phyloP scores from a whole-genome alignment of 2,888 invertebrate genomes.

The Cosmia pyralina region DNA sequence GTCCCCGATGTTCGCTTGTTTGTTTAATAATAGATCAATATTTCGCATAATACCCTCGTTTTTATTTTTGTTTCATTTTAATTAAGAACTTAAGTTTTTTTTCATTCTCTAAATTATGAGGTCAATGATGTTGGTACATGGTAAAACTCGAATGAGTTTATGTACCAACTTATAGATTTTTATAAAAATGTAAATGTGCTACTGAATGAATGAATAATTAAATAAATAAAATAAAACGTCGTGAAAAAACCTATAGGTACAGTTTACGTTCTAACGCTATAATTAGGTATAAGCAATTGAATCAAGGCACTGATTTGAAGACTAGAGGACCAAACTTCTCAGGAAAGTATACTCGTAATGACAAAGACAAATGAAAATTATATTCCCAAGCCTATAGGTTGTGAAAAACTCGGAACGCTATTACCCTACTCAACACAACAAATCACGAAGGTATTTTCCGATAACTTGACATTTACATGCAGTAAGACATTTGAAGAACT shows the following conservation, averaged over 20 bases:
- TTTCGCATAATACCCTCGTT: no score
- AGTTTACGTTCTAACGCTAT: background rate
- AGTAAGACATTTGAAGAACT: conserved; percentile 50
- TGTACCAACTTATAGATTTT: no score
- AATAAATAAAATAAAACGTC: background rate
- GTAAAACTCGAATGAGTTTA: no score
- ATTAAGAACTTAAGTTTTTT: no score
- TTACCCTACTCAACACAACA: conserved; percentile 15
- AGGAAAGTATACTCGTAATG: background rate
- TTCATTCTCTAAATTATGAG: no score
- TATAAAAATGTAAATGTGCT: no score
- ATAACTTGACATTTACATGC: conserved; percentile 42
- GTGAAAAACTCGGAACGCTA: background rate
- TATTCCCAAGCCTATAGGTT: background rate
- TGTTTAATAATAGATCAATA: no score
- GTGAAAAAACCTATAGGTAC: background rate
- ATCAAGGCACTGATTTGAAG: background rate
- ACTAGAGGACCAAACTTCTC: background rate
- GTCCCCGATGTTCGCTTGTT: no score
- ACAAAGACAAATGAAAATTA: background rate
- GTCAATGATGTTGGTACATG: no score
- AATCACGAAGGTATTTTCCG: conserved; percentile 40
- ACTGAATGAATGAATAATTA: no score
- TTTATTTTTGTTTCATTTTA: no score
- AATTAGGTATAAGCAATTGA: background rate